Conservation (phyloP, 2,888 invertebrate species). For the Limnephilus lunatus region DNA sequence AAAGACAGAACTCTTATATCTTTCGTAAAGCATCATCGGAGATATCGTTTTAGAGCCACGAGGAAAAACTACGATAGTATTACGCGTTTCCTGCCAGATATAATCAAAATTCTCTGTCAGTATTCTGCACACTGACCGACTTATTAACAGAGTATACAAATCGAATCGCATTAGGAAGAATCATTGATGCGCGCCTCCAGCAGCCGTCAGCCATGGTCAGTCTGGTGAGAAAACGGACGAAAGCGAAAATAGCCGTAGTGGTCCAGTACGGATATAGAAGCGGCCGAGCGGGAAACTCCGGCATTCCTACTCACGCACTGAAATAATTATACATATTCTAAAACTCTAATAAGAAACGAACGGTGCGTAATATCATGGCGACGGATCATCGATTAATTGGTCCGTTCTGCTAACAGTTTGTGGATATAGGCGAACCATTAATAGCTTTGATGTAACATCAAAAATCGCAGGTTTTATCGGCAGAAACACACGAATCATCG, state of each 20-base stretch:
- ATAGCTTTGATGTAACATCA: neutral
- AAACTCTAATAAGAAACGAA: neutral
- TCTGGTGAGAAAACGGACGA: constrained; percentile 43
- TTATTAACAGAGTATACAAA: neutral
- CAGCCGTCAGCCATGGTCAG: neutral
- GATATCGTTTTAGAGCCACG: neutral
- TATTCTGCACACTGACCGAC: constrained; percentile 24
- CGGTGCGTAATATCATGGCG: neutral
- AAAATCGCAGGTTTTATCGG: neutral
- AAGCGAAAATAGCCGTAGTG: constrained; percentile 51
- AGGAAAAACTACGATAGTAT: neutral
- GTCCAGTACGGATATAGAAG: constrained; percentile 48
- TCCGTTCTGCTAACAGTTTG: neutral
- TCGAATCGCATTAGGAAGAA: neutral
- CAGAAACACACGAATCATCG: neutral
- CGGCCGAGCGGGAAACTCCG: constrained; percentile 48
- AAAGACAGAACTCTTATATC: neutral
- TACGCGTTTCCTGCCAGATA: neutral
- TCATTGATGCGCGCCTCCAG: constrained; percentile 6
- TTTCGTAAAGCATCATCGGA: neutral
- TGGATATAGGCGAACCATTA: neutral
- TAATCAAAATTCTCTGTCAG: neutral
- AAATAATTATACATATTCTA: neutral
- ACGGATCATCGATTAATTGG: neutral
- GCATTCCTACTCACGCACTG: constrained; percentile 34